Percentiles rank a stretch among this genome's conserved stretches.
phyloP scores from a whole-genome alignment of 2,888 invertebrate genomes.

The Masnerella sp. region DNA sequence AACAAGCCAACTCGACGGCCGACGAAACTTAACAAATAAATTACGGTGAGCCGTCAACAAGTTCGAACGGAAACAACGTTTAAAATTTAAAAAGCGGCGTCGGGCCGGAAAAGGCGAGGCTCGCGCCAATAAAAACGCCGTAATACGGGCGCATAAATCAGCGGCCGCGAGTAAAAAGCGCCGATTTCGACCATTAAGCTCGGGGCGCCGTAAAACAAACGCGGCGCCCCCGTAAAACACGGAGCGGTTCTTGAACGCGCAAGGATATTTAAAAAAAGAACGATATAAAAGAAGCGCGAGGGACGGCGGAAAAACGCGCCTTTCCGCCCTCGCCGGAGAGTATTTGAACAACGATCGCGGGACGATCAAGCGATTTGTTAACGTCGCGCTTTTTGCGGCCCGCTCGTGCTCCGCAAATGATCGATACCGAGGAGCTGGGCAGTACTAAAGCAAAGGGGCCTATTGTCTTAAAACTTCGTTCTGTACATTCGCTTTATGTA shows the following conservation, averaged over 20 bases:
- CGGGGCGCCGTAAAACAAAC: slow-evolving; percentile 62
- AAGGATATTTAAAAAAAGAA: slow-evolving; percentile 42
- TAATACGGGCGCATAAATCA: slow-evolving; percentile 58
- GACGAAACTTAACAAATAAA: slow-evolving; percentile 26
- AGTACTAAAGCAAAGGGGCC: slow-evolving; percentile 19
- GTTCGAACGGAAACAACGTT: too few species aligned
- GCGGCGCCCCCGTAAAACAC: slow-evolving; percentile 57
- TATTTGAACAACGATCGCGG: slow-evolving; percentile 39
- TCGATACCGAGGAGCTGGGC: slow-evolving; percentile 22
- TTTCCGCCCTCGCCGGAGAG: too few species aligned
- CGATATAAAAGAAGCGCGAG: neutral
- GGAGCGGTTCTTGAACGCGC: slow-evolving; percentile 29
- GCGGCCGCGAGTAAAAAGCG: slow-evolving; percentile 53
- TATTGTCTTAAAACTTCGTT: slow-evolving; percentile 32
- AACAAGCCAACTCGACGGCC: neutral
- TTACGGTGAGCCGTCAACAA: too few species aligned
- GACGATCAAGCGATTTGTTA: slow-evolving; percentile 57
- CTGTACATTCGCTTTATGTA: slow-evolving; percentile 20
- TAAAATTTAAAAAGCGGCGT: too few species aligned
- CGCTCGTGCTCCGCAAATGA: slow-evolving; percentile 24
- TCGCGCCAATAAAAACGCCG: slow-evolving; percentile 64
- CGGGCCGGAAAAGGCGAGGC: too few species aligned
- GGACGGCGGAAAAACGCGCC: slow-evolving; percentile 12
- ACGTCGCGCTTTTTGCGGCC: slow-evolving; percentile 36
- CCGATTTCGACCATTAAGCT: slow-evolving; percentile 61